A percentile compares a stretch with the other conserved stretches of the same genome.
These are phyloP conservation scores for Philopotamus ludificatus DNA, from an alignment of 1,140 invertebrate species.

Conservation along the genomic window DNA sequence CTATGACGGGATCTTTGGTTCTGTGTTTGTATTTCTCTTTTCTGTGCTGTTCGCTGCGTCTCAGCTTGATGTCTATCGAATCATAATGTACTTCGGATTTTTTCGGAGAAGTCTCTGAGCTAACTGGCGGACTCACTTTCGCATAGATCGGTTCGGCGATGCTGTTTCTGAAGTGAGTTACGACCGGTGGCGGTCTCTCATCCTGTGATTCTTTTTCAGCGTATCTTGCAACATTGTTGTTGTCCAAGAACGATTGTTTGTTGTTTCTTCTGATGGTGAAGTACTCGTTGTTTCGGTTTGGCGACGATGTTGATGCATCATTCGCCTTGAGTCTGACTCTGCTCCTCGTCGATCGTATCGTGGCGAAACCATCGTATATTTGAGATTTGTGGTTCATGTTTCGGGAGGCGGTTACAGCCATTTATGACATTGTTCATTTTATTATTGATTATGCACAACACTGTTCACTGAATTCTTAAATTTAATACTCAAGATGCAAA, in stretches of 20 bases:
- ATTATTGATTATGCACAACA: background rate
- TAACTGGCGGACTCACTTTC: constrained; percentile 50
- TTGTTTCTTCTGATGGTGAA: constrained; percentile 53
- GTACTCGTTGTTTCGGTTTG: constrained; percentile 54
- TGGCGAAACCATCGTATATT: constrained; percentile 79
- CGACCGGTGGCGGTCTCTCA: constrained; percentile 41
- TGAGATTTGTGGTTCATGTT: constrained; percentile 58
- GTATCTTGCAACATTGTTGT: constrained; percentile 46
- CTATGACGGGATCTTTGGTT: constrained; percentile 32
- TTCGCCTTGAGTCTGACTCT: constrained; percentile 50
- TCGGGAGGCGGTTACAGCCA: constrained; percentile 40
- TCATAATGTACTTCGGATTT: constrained; percentile 51
- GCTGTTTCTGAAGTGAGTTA: constrained; percentile 37
- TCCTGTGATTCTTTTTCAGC: constrained; percentile 16
- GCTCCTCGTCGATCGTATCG: constrained; percentile 65
- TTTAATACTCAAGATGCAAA: background rate
- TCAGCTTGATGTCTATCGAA: constrained; percentile 54
- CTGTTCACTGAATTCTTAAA: background rate
- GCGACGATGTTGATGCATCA: constrained; percentile 4
- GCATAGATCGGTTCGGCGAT: constrained; percentile 54
- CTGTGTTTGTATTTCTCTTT: constrained; percentile 32
- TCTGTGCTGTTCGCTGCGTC: constrained; percentile 26
- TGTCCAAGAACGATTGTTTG: constrained; percentile 52
- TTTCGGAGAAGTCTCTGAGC: constrained; percentile 48
- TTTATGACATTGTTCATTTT: constrained; percentile 9